These are phyloP conservation scores for Dioctria rufipes DNA, from an alignment of 2,888 invertebrate species.

Conservation along the genomic window DNA sequence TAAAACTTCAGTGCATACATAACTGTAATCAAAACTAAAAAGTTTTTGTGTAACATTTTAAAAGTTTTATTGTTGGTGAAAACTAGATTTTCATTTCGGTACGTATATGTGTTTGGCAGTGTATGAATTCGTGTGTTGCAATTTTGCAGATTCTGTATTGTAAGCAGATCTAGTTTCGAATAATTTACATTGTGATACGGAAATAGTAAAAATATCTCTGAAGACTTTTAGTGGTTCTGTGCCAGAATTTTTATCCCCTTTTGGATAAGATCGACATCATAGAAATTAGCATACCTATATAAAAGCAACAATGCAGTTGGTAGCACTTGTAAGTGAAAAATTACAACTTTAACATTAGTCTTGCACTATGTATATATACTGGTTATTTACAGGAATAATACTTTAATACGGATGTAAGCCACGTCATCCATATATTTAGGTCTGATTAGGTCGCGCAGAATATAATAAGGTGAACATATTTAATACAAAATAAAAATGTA, in stretches of 20 bases:
- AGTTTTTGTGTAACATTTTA: slow-evolving; percentile 23
- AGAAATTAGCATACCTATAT: background rate
- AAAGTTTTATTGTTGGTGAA: slow-evolving; percentile 42
- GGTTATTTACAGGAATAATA: no score
- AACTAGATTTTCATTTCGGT: slow-evolving; percentile 39
- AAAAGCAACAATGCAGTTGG: background rate
- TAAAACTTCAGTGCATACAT: background rate
- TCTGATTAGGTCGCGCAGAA: no score
- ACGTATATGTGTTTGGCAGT: background rate
- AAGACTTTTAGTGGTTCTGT: background rate
- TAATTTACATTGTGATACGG: slow-evolving; percentile 11
- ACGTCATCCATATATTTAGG: no score
- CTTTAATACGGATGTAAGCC: no score
- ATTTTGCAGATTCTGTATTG: slow-evolving; percentile 25
- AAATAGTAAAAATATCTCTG: background rate
- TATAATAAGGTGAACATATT: no score
- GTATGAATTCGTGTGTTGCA: background rate
- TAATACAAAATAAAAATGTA: no score
- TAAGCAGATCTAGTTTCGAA: slow-evolving; percentile 16
- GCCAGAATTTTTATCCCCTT: background rate
- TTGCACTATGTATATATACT: no score
- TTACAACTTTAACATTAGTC: no score
- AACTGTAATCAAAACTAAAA: background rate
- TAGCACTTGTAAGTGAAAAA: slow-evolving; percentile 12
- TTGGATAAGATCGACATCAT: background rate